phyloP scores from a whole-genome alignment of 2,888 invertebrate species.

The Hyppa rectilinea region DNA sequence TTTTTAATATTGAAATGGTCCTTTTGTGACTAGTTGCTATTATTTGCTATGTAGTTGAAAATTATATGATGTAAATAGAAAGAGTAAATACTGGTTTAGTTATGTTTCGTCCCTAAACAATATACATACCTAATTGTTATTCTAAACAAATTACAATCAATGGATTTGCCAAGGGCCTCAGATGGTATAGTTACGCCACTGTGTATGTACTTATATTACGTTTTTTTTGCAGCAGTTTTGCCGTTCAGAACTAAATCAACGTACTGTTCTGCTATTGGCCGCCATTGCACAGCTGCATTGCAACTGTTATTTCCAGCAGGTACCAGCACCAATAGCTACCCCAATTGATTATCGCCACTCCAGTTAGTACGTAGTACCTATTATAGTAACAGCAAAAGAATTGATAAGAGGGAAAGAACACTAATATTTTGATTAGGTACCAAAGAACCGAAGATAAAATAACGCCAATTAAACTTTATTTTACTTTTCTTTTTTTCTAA shows the following conservation, averaged over 20 bases:
- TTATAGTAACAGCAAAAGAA: not conserved
- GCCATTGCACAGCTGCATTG: not conserved
- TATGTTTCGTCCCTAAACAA: not conserved
- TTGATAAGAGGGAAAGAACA: not conserved
- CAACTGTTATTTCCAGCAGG: not conserved
- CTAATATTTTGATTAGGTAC: not conserved
- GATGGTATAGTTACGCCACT: too few species aligned
- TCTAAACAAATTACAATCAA: too few species aligned
- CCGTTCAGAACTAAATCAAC: not conserved
- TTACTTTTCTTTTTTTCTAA: not conserved
- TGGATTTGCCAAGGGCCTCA: too few species aligned
- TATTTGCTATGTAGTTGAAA: constrained; percentile 35
- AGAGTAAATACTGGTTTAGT: not conserved
- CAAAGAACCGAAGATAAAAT: too few species aligned
- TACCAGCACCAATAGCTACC: not conserved
- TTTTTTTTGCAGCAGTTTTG: not conserved
- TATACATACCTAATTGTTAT: too few species aligned
- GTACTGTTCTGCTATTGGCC: not conserved
- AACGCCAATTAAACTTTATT: not conserved
- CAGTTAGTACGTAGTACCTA: not conserved
- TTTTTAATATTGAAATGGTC: constrained; percentile 36
- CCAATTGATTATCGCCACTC: not conserved
- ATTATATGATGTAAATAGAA: not conserved
- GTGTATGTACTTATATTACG: too few species aligned
- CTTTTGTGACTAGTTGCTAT: constrained; percentile 24